phyloP scores from a whole-genome alignment of 2,797 vertebrate genomes.

The Bovichtus diacanthus region DNA sequence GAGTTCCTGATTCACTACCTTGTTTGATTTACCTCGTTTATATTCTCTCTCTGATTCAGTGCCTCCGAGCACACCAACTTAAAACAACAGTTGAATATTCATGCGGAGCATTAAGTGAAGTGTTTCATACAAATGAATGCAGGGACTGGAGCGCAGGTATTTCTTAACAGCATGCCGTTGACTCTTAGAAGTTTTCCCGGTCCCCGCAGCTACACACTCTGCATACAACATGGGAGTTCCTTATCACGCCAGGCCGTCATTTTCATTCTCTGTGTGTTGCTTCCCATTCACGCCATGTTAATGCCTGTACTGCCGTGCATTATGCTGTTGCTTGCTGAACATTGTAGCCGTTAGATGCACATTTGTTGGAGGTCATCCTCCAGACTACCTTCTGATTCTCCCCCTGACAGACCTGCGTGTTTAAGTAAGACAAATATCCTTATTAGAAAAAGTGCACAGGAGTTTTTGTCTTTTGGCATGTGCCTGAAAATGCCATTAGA shows the following conservation, averaged over 20 bases:
- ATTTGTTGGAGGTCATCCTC: conserved; percentile 18
- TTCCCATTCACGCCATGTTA: conserved; percentile 14
- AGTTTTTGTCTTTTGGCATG: conserved; percentile 18
- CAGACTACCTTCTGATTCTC: conserved; percentile 27
- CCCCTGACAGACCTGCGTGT: conserved; percentile 4
- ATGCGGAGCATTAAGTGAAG: conserved; percentile 38
- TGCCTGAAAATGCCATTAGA: conserved; percentile 35
- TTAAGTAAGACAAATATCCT: conserved; percentile 44
- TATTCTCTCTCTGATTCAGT: conserved; percentile 18
- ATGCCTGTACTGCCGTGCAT: background rate
- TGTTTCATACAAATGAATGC: conserved; percentile 38
- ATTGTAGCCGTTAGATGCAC: conserved; percentile 7
- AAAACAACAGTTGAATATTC: conserved; percentile 60
- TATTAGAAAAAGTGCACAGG: conserved; percentile 48
- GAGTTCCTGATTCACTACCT: conserved; percentile 19
- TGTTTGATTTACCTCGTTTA: conserved; percentile 30
- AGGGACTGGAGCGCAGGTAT: conserved; percentile 2
- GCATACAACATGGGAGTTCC: conserved; percentile 21
- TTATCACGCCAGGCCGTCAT: conserved; percentile 28
- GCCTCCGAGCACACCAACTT: background rate
- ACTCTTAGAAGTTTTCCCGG: background rate
- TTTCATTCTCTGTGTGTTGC: conserved; percentile 33
- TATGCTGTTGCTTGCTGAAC: background rate
- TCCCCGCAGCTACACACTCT: conserved; percentile 1
- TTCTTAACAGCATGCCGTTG: conserved; percentile 12